Conservation (phyloP, 1,140 invertebrate genomes). For the Leguminivora glycinivorella region DNA sequence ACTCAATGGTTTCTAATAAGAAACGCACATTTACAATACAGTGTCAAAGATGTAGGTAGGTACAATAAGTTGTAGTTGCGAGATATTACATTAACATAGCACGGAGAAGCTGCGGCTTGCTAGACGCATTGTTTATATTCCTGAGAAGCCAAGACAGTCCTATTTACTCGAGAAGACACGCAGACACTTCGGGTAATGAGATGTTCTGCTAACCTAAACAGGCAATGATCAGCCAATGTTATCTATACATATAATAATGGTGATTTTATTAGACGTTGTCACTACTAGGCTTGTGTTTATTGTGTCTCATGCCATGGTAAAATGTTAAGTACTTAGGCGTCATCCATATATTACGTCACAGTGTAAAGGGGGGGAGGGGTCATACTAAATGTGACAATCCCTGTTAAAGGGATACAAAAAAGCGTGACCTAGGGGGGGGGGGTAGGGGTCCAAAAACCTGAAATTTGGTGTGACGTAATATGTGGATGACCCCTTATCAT, state of each 20-base stretch:
- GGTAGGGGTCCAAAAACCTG: no score
- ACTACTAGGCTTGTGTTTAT: no score
- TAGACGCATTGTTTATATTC: constrained; percentile 12
- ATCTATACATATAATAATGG: not conserved
- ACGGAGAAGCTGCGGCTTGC: not conserved
- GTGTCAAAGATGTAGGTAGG: not conserved
- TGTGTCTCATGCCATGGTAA: no score
- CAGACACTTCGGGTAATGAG: constrained; percentile 5
- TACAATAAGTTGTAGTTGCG: not conserved
- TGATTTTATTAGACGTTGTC: not conserved
- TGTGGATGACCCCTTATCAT: no score
- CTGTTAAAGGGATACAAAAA: no score
- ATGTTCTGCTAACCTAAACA: not conserved
- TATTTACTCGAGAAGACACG: constrained; percentile 1
- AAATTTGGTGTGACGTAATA: no score
- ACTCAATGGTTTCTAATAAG: not conserved
- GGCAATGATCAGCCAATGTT: not conserved
- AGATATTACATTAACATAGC: constrained; percentile 6
- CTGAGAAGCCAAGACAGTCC: not conserved
- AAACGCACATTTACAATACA: not conserved
- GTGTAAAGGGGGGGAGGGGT: no score
- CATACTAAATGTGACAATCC: no score
- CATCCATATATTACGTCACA: no score
- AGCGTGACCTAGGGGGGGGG: no score
- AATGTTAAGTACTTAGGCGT: no score